Evolutionary conservation across 2,888 invertebrate genomes (phyloP).

Genomic region (Plebejus argus): DNA sequence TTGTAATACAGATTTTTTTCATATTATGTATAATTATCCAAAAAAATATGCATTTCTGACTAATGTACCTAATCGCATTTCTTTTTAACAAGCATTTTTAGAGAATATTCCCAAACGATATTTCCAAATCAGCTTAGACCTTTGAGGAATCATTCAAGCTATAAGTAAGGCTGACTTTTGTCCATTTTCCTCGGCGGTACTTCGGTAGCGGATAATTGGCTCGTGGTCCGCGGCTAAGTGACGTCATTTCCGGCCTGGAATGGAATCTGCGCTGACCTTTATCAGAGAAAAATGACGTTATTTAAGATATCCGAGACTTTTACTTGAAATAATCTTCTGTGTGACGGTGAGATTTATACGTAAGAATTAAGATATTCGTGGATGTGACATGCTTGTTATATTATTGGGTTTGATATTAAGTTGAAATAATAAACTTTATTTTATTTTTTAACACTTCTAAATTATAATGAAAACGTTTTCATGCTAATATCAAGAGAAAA

Average conservation of each 20-base stretch:
- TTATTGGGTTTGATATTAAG: no score
- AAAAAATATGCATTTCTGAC: no score
- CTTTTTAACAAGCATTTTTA: neutral
- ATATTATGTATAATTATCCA: no score
- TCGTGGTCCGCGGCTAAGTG: neutral
- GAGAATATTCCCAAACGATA: neutral
- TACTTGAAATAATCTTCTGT: neutral
- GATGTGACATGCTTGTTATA: no score
- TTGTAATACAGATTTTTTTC: no score
- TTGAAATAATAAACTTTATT: no score
- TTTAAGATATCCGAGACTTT: neutral
- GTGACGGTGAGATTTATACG: neutral
- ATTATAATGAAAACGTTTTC: no score
- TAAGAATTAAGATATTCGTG: neutral
- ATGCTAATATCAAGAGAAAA: no score
- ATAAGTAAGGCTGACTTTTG: neutral
- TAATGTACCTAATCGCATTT: no score
- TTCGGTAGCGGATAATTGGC: neutral
- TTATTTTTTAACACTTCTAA: no score
- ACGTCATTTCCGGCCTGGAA: conserved; percentile 8
- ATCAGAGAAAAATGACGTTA: conserved; percentile 3
- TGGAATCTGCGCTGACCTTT: conserved; percentile 11
- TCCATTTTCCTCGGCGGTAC: neutral
- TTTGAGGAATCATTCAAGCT: neutral
- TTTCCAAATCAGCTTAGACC: neutral